phyloP scores from a whole-genome alignment of 2,888 invertebrate species.

The Atethmia centrago region DNA sequence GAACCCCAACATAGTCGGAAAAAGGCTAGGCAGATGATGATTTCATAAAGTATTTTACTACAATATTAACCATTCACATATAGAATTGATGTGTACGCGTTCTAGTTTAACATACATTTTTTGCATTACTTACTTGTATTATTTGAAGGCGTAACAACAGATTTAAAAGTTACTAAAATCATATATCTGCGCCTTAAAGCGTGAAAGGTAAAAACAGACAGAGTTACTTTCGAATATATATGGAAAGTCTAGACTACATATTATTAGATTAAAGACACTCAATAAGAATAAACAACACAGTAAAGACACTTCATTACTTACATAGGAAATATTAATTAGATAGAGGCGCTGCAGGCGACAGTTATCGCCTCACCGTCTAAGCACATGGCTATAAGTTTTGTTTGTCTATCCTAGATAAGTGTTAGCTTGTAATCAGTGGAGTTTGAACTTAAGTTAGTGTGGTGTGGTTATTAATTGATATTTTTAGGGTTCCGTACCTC shows the following conservation, averaged over 20 bases:
- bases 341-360: conserved; percentile 64
- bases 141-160: too few species aligned
- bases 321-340: conserved; percentile 72
- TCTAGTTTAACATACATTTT: too few species aligned
- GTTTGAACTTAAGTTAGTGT: neutral
- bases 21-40: too few species aligned
- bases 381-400: conserved; percentile 5
- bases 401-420: conserved; percentile 30
- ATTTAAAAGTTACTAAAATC: too few species aligned
- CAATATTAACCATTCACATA: too few species aligned
- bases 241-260: conserved; percentile 1
- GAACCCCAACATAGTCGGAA: too few species aligned
- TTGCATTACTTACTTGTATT: too few species aligned
- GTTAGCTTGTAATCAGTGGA: conserved; percentile 32
- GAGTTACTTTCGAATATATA: neutral
- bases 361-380: conserved; percentile 65
- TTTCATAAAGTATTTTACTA: too few species aligned
- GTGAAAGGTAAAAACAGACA: neutral
- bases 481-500: too few species aligned
- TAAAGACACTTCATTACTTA: conserved; percentile 65
- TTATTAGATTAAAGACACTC: conserved; percentile 31
- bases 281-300: conserved; percentile 35
- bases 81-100: too few species aligned
- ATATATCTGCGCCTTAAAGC: too few species aligned
- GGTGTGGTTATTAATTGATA: neutral